Evolutionary conservation across 2,888 invertebrate species (phyloP), one percentile per base, ranked within the genome.

Genomic region (Andrena bucephala): DNA sequence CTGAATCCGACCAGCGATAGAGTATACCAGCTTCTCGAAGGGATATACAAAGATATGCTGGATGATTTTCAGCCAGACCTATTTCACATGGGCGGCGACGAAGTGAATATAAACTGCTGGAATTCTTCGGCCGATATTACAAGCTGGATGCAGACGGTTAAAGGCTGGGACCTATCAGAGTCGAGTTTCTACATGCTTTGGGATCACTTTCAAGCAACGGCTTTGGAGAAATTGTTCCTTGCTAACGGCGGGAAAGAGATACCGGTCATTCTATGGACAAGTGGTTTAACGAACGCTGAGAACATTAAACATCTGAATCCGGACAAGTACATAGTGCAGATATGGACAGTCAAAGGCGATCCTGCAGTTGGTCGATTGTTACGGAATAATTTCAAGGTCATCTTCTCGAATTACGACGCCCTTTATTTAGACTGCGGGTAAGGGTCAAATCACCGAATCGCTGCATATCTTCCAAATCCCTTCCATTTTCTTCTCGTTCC

Each of bases 41-140:
- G 96, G 81, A 96, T 98, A 74, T 98, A 97, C 93, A 94, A 94
- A 0, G 98, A 98, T 88, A 97, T 98, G 96, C 94, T 97, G 24
- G 95, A 95, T 0, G 95, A 96, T 66, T 97, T 97, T 92, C 92
- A 95, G 0, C 96, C 97, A 0, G 97, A 97, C 91, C 95, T 97
- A 2, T 98, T 98, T 94, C 98, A 98, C 93, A 98, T 98, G 97
- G 98, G 98, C 1, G 98, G 98, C 0, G 98, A 98, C 91, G 98
- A 98, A 93, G 97, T 96, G 0, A 95, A 91, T 76, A 48, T 95
- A 50, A 93, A 94, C 4, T 98, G 98, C 92, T 98, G 98, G 98
- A 97, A 97, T 90, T 95, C 96, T 0, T 96, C 97, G 0, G 92
- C 94, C 2, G 94, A 95, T 70, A 97, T 98, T 73, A 96, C 95